Evolutionary conservation across 2,888 invertebrate species (phyloP).

Genomic region (Romanomermis culicivorax): DNA sequence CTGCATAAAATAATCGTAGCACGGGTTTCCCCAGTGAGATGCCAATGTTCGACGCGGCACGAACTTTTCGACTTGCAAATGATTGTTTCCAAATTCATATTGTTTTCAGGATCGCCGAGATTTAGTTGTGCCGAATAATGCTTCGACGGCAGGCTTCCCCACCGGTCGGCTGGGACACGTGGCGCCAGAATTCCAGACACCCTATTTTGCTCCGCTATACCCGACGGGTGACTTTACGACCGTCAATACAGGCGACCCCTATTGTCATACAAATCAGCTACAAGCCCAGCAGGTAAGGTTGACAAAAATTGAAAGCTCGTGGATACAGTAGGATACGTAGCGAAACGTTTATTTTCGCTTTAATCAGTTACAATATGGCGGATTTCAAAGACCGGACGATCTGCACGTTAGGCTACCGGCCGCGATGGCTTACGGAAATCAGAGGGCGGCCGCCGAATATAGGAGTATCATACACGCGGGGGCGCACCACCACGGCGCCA

Average conservation of each 20-base stretch:
- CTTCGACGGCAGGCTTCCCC: not conserved
- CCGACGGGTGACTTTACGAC: not conserved
- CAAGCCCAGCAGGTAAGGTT: slow-evolving; percentile 8
- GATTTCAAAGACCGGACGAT: slow-evolving; percentile 6
- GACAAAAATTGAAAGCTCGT: not conserved
- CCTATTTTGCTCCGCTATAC: slow-evolving; percentile 7
- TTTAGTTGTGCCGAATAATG: not conserved
- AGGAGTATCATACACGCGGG: slow-evolving; percentile 3
- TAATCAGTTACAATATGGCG: slow-evolving; percentile 3
- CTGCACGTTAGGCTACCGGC: slow-evolving; percentile 1
- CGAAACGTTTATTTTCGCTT: not conserved
- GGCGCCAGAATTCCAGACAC: slow-evolving; percentile 4
- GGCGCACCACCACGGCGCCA: not conserved
- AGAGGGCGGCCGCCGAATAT: slow-evolving; percentile 2
- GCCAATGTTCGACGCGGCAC: no score
- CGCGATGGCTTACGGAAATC: slow-evolving; percentile 1
- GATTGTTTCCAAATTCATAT: no score
- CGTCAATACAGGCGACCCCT: slow-evolving; percentile 7
- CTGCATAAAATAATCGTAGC: no score
- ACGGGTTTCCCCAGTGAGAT: no score
- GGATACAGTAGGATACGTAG: not conserved
- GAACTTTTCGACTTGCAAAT: no score
- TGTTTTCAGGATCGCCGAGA: slow-evolving; percentile 10
- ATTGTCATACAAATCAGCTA: slow-evolving; percentile 8
- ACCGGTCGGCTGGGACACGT: slow-evolving; percentile 6